Base-by-base conservation (phyloP, 1,140 invertebrate genomes). In the Achatina immaculata region DNA sequence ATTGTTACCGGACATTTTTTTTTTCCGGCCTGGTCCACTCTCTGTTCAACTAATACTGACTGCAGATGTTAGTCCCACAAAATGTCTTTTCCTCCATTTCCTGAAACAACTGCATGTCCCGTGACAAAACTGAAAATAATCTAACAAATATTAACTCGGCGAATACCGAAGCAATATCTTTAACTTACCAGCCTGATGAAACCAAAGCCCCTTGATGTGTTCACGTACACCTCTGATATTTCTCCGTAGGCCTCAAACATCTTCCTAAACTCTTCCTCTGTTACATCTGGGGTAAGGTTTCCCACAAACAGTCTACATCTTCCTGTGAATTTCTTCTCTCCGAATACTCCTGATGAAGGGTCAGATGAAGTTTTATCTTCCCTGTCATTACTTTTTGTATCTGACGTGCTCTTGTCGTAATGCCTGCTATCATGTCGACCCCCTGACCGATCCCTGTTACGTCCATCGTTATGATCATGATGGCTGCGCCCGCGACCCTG, bases 131-230 rank as follows among this genome's bases (percentile, higher is more conserved):
- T n/a, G n/a, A n/a, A n/a, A n/a, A n/a, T n/a, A n/a, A n/a, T n/a
- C n/a, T n/a, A n/a, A n/a, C n/a, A n/a, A n/a, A n/a, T n/a, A n/a
- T n/a, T n/a, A n/a, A n/a, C n/a, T n/a, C n/a, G n/a, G n/a, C n/a
- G n/a, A n/a, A n/a, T n/a, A n/a, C n/a, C n/a, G n/a, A n/a, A n/a
- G n/a, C n/a, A n/a, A n/a, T n/a, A n/a, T n/a, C n/a, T n/a, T n/a
- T n/a, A 36, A 71, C 78, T 94, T 93, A 97, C 96, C 94, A 99
- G 93, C 92, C 97, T 95, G 69, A 99, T 94, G 91, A 99, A 99
- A 65, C 97, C 98, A 93, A 99, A 99, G 88, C 97, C 97, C 90
- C 99, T 99, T 75, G 97, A 95, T 83, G 96, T 95, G 91, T 98
- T 99, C 0, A 99, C 92, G 90, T 98, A 99, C 14, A 97, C 91